Conservation (phyloP, 2,888 invertebrate genomes). For the Chalcosyrphus nemorum region DNA sequence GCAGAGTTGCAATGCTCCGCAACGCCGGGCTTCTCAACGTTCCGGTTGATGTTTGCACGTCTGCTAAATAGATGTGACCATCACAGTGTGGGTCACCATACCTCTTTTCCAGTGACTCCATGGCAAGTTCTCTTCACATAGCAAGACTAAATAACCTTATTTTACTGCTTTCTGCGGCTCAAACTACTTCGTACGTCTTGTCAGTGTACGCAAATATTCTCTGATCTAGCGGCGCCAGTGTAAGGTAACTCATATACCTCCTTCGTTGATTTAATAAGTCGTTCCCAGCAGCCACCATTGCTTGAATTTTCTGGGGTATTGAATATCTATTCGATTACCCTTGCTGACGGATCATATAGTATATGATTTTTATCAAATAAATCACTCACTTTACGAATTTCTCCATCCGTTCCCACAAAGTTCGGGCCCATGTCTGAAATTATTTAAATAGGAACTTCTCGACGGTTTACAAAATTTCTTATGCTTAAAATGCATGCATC, state of each 20-base stretch:
- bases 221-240: background rate
- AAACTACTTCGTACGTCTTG: conserved; percentile 25
- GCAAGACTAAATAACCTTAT: background rate
- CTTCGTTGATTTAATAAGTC: conserved; percentile 25
- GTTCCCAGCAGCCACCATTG: conserved; percentile 57
- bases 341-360: background rate
- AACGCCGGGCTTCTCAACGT: too few species aligned
- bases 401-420: conserved; percentile 43
- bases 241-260: background rate
- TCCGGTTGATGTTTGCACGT: too few species aligned
- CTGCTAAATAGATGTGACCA: too few species aligned
- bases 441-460: conserved; percentile 21
- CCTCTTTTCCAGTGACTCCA: background rate
- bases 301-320: conserved; percentile 43
- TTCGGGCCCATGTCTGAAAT: conserved; percentile 58
- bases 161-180: background rate
- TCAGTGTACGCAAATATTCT: background rate
- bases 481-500: conserved; percentile 66
- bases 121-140: background rate
- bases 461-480: conserved; percentile 42
- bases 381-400: conserved; percentile 22
- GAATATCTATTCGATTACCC: conserved; percentile 37
- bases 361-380: conserved; percentile 11
- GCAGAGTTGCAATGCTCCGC: too few species aligned
- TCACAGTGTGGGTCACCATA: background rate